Conservation (phyloP, 2,113 vertebrate genomes). For the Malurus elegans region DNA sequence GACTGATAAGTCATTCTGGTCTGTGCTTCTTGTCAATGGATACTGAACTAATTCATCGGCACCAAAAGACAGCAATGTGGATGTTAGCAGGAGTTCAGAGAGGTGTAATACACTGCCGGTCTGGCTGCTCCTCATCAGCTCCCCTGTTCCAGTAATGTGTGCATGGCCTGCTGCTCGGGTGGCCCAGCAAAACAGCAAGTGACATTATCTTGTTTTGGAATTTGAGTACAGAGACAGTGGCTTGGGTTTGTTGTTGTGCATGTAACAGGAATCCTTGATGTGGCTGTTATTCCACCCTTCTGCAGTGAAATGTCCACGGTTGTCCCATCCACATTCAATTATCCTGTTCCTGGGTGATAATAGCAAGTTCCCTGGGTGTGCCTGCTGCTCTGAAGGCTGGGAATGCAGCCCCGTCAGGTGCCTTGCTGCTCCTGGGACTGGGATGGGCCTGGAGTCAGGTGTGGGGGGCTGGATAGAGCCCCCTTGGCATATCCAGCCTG, state of each 20-base stretch:
- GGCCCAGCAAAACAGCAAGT: not conserved
- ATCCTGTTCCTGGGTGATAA: not conserved
- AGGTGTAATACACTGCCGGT: not conserved
- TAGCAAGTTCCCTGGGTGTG: rapidly evolving
- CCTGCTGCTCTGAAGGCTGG: not conserved
- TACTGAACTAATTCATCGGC: not conserved
- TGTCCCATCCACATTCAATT: not conserved
- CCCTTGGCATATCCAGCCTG: not conserved
- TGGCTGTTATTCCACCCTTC: not conserved
- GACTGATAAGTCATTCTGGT: not conserved
- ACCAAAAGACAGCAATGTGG: not conserved
- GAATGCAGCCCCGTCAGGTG: rapidly evolving
- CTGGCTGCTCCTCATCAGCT: not conserved
- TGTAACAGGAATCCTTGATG: not conserved
- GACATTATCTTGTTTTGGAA: not conserved
- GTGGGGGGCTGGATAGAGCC: not conserved
- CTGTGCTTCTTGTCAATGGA: not conserved
- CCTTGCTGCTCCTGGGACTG: not conserved
- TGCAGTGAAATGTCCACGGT: rapidly evolving
- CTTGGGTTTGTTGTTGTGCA: not conserved
- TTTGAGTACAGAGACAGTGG: not conserved
- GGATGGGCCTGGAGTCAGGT: no score
- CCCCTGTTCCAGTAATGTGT: not conserved
- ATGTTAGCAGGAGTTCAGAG: not conserved
- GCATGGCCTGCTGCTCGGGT: not conserved